A percentile compares a stretch with the other conserved stretches of the same genome.
Conservation (phyloP, 2,797 vertebrate species). For the Oreochromis mossambicus region DNA sequence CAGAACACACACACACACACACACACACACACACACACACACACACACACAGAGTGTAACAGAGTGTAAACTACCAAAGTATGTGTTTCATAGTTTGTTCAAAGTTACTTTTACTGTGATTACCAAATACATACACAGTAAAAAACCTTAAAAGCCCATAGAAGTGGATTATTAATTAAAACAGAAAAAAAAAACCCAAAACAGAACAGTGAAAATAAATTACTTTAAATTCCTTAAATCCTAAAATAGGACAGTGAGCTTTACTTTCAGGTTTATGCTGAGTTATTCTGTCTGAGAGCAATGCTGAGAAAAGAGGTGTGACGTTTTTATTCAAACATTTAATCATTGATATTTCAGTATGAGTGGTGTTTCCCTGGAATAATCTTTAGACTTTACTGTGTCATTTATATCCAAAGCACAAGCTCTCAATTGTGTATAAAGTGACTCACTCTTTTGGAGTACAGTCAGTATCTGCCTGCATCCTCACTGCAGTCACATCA, state of each 20-base stretch:
- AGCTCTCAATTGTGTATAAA: not conserved
- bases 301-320: not conserved
- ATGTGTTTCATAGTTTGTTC: not conserved
- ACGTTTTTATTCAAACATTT: not conserved
- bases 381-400: not conserved
- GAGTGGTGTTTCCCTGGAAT: not conserved
- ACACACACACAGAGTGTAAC: too few species aligned
- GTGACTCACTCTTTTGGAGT: slow-evolving; percentile 80
- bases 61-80: not conserved
- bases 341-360: not conserved
- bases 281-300: not conserved
- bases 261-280: not conserved
- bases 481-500: slow-evolving; percentile 73
- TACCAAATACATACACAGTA: not conserved
- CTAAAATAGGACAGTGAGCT: not conserved
- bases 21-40: not conserved
- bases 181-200: not conserved
- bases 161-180: not conserved
- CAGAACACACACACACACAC: not conserved
- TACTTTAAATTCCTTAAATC: not conserved
- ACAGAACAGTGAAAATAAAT: not conserved
- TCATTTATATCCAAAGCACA: not conserved
- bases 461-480: slow-evolving; percentile 78
- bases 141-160: not conserved
- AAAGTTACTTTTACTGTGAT: not conserved